Evolutionary conservation across 2,888 invertebrate species (phyloP).

Genomic region (Fabriciana adippe): DNA sequence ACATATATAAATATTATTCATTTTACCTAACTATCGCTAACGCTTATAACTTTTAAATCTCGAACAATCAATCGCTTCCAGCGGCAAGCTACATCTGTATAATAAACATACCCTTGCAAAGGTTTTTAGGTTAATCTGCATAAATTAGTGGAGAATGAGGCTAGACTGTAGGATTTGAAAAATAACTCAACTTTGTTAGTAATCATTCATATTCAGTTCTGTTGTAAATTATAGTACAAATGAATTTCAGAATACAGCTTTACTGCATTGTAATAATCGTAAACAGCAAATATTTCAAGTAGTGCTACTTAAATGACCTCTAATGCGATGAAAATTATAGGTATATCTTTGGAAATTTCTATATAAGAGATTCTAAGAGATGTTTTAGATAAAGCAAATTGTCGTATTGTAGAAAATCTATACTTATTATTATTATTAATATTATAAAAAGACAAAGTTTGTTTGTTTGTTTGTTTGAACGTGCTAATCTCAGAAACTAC

Average conservation of each 20-base stretch:
- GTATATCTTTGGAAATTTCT: too few relatives aligned
- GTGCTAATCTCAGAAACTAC: too few relatives aligned
- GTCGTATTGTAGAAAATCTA: too few relatives aligned
- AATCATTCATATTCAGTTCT: constrained; percentile 8
- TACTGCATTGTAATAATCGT: neutral
- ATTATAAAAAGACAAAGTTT: too few relatives aligned
- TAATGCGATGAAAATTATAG: too few relatives aligned
- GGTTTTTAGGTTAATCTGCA: constrained; percentile 41
- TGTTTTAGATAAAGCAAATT: too few relatives aligned
- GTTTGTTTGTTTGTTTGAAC: too few relatives aligned
- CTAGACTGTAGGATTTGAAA: constrained; percentile 7
- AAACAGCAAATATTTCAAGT: too few relatives aligned
- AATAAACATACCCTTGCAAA: constrained; percentile 27
- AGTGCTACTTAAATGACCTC: too few relatives aligned
- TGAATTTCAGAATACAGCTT: neutral
- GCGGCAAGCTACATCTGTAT: constrained; percentile 50
- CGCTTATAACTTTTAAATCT: constrained; percentile 37
- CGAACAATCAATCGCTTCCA: constrained; percentile 47
- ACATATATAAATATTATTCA: too few relatives aligned
- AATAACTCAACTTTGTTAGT: constrained; percentile 12
- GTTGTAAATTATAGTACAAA: constrained; percentile 12
- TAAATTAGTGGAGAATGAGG: constrained; percentile 32
- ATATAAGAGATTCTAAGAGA: too few relatives aligned
- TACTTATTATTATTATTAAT: too few relatives aligned
- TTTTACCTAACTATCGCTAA: neutral